phyloP scores from a whole-genome alignment of 2,113 vertebrate species.

The Erpornis zantholeuca region DNA sequence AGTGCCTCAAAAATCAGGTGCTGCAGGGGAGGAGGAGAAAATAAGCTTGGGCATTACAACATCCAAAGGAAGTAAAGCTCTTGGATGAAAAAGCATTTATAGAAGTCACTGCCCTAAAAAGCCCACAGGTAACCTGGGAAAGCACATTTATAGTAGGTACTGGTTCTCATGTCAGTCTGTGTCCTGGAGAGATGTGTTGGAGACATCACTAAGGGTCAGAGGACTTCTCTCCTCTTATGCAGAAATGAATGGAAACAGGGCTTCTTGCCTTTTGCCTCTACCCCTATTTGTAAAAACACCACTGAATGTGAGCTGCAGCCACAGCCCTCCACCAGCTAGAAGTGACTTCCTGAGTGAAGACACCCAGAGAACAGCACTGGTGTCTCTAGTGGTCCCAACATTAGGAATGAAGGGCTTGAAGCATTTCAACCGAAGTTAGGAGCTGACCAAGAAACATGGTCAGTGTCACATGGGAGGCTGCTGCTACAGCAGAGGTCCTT shows the following conservation, averaged over 20 bases:
- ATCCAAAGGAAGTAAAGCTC: not conserved
- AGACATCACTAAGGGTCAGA: not conserved
- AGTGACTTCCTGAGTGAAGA: not conserved
- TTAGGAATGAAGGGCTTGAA: not conserved
- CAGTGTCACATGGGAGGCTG: not conserved
- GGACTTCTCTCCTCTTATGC: not conserved
- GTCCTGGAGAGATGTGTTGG: not conserved
- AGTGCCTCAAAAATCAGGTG: not conserved
- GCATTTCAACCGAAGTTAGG: not conserved
- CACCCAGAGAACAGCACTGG: not conserved
- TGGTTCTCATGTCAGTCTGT: not conserved
- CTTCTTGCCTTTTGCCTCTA: not conserved
- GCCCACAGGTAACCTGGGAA: not conserved
- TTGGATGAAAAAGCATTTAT: not conserved
- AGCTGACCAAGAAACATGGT: not conserved
- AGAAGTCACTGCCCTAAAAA: not conserved
- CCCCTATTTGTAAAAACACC: not conserved
- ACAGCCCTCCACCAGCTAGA: not conserved
- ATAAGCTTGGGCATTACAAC: not conserved
- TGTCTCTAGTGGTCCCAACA: not conserved
- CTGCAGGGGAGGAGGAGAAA: not conserved
- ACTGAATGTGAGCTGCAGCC: rapidly evolving
- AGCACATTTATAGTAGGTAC: not conserved
- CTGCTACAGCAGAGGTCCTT: not conserved
- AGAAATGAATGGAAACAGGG: not conserved